Evolutionary conservation across 2,113 vertebrate species (phyloP).

Genomic region (Poecilia latipinna): DNA sequence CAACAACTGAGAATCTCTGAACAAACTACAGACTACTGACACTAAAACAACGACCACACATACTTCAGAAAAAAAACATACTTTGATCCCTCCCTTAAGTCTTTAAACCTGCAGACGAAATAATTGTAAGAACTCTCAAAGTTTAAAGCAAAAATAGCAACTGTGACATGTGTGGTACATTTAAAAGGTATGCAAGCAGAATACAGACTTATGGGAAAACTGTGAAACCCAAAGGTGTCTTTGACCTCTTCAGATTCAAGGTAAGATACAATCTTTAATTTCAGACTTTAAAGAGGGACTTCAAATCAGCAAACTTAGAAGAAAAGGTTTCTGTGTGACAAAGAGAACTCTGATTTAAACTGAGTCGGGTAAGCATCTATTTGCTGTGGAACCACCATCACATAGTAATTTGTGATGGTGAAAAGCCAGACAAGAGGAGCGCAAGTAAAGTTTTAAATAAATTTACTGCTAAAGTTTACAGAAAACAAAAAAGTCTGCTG

Average conservation of each 20-base stretch:
- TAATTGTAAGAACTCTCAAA: neutral
- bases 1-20: neutral
- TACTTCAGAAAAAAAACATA: neutral
- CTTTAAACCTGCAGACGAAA: neutral
- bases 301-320: constrained; percentile 36
- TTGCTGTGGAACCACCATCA: constrained; percentile 12
- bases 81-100: neutral
- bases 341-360: constrained; percentile 17
- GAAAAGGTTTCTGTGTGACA: constrained; percentile 2
- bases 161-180: neutral
- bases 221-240: constrained; percentile 19
- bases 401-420: neutral
- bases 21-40: neutral
- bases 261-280: constrained; percentile 41
- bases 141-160: constrained; percentile 1
- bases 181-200: neutral
- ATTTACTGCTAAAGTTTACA: neutral
- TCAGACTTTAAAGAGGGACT: constrained; percentile 32
- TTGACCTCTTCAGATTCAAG: constrained; percentile 29
- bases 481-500: neutral
- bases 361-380: constrained; percentile 11
- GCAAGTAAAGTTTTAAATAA: no score
- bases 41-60: no score
- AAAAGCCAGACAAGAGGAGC: neutral
- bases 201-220: constrained; percentile 15